phyloP scores from a whole-genome alignment of 2,888 invertebrate genomes.

The Harpalus rubripes region DNA sequence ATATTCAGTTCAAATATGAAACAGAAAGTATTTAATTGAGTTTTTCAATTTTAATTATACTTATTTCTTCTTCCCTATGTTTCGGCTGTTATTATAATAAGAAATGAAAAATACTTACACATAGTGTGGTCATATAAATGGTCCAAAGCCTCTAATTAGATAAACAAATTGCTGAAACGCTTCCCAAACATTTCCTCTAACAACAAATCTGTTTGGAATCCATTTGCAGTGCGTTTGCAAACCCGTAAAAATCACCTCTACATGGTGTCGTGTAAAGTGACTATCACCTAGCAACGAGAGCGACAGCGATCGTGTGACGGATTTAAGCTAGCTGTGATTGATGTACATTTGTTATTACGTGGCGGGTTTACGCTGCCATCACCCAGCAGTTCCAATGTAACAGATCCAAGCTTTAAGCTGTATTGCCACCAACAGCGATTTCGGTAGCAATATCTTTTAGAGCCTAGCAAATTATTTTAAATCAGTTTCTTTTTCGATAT shows the following conservation, averaged over 20 bases:
- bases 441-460: background rate
- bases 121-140: too few species aligned
- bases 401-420: background rate
- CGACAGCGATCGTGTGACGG: conserved; percentile 12
- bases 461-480: too few species aligned
- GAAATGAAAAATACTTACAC: too few species aligned
- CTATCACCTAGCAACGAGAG: background rate
- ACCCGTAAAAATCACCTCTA: background rate
- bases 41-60: too few species aligned
- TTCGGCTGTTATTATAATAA: too few species aligned
- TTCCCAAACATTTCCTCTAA: background rate
- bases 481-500: too few species aligned
- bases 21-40: too few species aligned
- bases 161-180: background rate
- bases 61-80: too few species aligned
- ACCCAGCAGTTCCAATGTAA: background rate
- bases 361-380: conserved; percentile 15
- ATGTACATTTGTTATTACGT: conserved; percentile 29
- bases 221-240: background rate
- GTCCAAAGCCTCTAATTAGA: background rate
- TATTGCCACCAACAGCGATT: background rate
- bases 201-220: background rate
- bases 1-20: too few species aligned
- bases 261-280: background rate
- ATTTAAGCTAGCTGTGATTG: conserved; percentile 35